Evolutionary conservation across 2,113 vertebrate genomes (phyloP), one percentile per base, ranked within the genome.

Genomic region (Mystacornis crossleyi): DNA sequence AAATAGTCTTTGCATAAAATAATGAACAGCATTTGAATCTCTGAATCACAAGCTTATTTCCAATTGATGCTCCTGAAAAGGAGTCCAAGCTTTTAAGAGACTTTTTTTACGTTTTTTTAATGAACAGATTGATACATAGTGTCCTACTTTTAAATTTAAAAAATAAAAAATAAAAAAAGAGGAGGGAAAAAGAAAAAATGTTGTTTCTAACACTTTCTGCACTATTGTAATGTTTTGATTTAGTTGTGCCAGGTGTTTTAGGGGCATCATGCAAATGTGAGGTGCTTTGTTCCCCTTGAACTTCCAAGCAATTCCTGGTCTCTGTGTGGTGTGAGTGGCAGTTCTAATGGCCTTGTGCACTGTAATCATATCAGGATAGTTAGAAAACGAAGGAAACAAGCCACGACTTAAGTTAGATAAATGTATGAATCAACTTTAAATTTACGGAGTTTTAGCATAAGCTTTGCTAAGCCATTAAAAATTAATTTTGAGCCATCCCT

Each of bases 241-340:
- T 91, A 69, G 64, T 64, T 74, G 77, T 96, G 83, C 94, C 95
- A 83, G 89, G 95, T 95, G 97, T 93, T 96, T 94, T 92, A 91
- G 94, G 84, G 77, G 81, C 94, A 95, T 71, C 93, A 93, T 93
- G 81, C 91, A 95, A 96, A 94, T 96, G 91, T 81, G 75, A 94
- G 85, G 87, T 82, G 92, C 85, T 97, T 95, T 97, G 93, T 97
- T 95, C 97, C 81, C 43, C 73, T 61, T 96, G 95, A 96, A 95
- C 75, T 89, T 96, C 69, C 75, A 81, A 66, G 86, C 85, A 92
- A 96, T 98, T 97, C 89, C 91, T 92, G 81, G 79, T 67, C 97
- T 97, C 94, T 97, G 64, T 89, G 93, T 86, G 36, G 75, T 61
- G 89, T 96, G 97, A 97, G 94, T 96, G 96, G 71, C 96, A 96